These are phyloP conservation scores for Diplodus sargus DNA, from an alignment of 2,797 vertebrate species.

Conservation along the genomic window DNA sequence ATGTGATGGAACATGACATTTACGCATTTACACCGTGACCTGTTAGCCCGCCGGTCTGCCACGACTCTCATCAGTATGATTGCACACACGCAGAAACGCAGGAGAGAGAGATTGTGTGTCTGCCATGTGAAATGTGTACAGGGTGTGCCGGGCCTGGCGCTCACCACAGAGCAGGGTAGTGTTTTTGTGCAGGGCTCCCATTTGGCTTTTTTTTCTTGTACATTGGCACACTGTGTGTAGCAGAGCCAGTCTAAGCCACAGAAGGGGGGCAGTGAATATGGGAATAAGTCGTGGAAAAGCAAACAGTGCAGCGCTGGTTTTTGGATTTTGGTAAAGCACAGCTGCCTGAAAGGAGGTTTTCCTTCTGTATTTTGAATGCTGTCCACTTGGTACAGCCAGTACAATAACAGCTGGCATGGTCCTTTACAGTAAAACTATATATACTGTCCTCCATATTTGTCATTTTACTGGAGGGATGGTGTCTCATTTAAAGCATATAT, in stretches of 20 bases:
- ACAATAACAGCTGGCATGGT: conserved; percentile 36
- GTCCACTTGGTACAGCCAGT: conserved; percentile 27
- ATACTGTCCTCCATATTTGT: conserved; percentile 17
- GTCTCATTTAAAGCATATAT: conserved; percentile 40
- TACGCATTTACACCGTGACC: conserved; percentile 29
- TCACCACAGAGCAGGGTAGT: conserved; percentile 75
- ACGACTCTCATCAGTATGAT: conserved; percentile 27
- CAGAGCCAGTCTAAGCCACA: conserved; percentile 72
- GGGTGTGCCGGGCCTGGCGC: conserved; percentile 71
- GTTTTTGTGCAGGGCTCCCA: conserved; percentile 72
- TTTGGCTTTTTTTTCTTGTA: conserved; percentile 53
- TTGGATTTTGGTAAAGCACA: conserved; percentile 60
- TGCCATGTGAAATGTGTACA: conserved; percentile 59
- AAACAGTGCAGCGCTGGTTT: conserved; percentile 69
- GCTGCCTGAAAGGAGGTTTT: conserved; percentile 48
- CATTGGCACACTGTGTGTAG: conserved; percentile 60
- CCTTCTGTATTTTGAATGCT: conserved; percentile 52
- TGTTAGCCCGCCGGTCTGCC: conserved; percentile 37
- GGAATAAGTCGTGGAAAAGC: conserved; percentile 70
- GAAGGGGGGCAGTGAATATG: conserved; percentile 56
- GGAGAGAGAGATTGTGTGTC: conserved; percentile 48
- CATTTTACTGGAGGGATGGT: conserved; percentile 35
- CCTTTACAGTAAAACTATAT: conserved; percentile 41
- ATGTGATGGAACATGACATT: conserved; percentile 42
- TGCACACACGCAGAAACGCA: conserved; percentile 12